Evolutionary conservation across 2,888 invertebrate genomes (phyloP).

Genomic region (Globia sparganii): DNA sequence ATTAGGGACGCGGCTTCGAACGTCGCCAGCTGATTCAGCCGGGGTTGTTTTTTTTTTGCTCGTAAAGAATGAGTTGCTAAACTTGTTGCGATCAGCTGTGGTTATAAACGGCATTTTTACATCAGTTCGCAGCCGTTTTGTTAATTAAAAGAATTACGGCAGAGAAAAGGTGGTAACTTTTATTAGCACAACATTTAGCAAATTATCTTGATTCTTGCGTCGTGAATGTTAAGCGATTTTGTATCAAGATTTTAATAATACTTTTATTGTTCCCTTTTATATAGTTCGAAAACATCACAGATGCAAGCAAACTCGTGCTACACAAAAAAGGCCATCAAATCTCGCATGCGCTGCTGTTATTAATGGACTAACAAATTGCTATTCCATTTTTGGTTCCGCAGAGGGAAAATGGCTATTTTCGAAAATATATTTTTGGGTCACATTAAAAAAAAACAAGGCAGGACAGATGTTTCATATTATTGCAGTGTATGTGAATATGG

Average conservation of each 20-base stretch:
- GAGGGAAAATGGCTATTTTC: constrained; percentile 10
- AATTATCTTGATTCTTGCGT: constrained; percentile 12
- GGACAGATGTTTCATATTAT: constrained; percentile 31
- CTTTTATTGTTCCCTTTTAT: not conserved
- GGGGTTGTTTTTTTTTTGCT: constrained; percentile 8
- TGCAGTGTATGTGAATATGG: not conserved
- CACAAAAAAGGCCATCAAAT: constrained; percentile 21
- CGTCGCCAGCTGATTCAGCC: constrained; percentile 26
- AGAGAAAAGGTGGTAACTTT: constrained; percentile 20
- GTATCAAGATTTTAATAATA: not conserved
- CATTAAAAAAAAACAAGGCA: not conserved
- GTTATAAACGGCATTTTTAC: constrained; percentile 12
- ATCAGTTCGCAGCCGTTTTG: not conserved
- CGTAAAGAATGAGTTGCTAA: not conserved
- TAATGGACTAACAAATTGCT: constrained; percentile 39
- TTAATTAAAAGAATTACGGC: constrained; percentile 8
- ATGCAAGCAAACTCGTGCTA: constrained; percentile 20
- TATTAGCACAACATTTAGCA: not conserved
- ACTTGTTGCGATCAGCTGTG: constrained; percentile 44
- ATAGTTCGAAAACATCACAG: constrained; percentile 21
- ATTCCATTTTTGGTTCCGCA: not conserved
- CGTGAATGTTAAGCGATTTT: constrained; percentile 1
- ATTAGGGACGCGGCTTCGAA: constrained; percentile 26
- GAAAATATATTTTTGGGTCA: constrained; percentile 4
- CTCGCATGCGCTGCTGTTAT: constrained; percentile 26